Conservation (phyloP, 2,113 vertebrate genomes). For the Pseudolaguvia tuberculata region DNA sequence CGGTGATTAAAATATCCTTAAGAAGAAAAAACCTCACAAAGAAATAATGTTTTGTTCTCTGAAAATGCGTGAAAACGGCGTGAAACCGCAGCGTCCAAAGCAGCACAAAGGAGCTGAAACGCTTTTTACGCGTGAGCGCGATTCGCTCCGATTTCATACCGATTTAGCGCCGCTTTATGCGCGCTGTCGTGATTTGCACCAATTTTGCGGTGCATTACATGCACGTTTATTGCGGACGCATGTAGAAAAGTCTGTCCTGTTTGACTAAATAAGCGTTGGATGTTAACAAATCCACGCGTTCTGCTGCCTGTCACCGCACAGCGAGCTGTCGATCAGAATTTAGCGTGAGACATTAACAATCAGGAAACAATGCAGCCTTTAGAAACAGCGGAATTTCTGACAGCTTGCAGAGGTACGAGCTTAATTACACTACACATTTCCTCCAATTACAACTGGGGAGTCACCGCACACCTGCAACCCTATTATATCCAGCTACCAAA, state of each 20-base stretch:
- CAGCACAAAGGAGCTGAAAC: constrained; percentile 60
- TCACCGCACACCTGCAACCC: not conserved
- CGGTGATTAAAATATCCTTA: not conserved
- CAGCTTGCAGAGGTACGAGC: constrained; percentile 4
- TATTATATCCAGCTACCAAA: too few relatives aligned
- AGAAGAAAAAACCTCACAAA: too few relatives aligned
- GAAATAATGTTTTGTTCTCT: not conserved
- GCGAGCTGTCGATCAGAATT: not conserved
- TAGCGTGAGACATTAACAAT: not conserved
- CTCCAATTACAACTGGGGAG: not conserved
- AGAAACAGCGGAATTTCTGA: not conserved
- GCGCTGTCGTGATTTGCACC: constrained; percentile 33
- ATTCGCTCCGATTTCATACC: constrained; percentile 63
- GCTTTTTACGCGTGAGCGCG: constrained; percentile 46
- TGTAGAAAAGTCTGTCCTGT: constrained; percentile 26
- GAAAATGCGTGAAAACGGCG: constrained; percentile 66
- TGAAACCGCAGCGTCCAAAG: constrained; percentile 53
- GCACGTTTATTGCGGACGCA: constrained; percentile 43
- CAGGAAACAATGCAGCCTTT: constrained; percentile 2
- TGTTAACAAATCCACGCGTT: constrained; percentile 34
- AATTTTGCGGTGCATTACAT: constrained; percentile 49
- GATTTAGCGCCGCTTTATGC: constrained; percentile 60
- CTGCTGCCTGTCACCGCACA: constrained; percentile 27
- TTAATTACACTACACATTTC: constrained; percentile 45
- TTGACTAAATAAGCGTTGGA: constrained; percentile 36